phyloP scores from a whole-genome alignment of 2,797 vertebrate species.

The Otus scops region DNA sequence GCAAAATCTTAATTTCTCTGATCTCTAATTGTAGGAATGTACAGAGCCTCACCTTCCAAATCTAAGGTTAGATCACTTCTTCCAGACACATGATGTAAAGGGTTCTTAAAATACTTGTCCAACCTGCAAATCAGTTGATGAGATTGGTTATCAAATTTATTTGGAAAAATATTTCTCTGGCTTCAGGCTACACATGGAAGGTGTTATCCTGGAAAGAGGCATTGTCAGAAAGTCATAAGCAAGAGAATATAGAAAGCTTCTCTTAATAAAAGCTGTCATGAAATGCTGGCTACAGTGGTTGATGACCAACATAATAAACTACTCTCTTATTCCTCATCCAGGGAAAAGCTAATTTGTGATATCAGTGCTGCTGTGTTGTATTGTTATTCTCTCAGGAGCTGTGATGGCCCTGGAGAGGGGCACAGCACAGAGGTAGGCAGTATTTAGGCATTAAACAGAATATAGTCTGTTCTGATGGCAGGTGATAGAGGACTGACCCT shows the following conservation, averaged over 20 bases:
- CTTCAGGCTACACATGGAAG: background rate
- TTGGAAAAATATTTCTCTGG: conserved; percentile 14
- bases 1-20: background rate
- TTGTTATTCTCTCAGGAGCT: background rate
- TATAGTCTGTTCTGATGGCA: background rate
- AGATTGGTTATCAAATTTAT: background rate
- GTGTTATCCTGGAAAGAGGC: background rate
- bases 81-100: background rate
- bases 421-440: background rate
- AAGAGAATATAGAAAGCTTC: background rate
- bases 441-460: background rate
- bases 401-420: background rate
- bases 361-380: background rate
- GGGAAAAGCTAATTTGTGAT: background rate
- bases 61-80: background rate
- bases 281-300: background rate
- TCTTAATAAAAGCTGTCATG: conserved; percentile 13
- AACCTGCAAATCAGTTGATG: conserved; percentile 1
- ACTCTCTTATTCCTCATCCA: background rate
- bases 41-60: background rate
- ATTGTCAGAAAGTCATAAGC: background rate
- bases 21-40: background rate
- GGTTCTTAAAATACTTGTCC: background rate
- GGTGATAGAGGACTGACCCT: background rate
- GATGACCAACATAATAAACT: conserved; percentile 2